Base-by-base conservation (phyloP, 2,888 invertebrate species). In the Chironomus riparius region DNA sequence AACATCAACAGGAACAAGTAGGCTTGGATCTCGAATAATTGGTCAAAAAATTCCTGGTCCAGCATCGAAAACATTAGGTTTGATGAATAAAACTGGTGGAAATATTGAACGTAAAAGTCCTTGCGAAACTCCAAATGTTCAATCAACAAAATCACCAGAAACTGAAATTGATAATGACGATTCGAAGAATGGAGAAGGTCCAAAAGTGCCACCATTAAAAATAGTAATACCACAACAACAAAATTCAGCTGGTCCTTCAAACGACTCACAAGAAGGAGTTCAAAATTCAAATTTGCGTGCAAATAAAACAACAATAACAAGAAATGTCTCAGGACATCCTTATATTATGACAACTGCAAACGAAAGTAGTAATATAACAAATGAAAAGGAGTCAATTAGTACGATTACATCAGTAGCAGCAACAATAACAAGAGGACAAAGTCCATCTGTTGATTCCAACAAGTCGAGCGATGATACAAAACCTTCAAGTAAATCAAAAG, bases 141-240 rank as follows among this genome's bases (percentile, higher is more conserved):
- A 87, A 24, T 81, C 82, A 0, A 80, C 81, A 38, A 82, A 81
- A 78, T 74, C 79, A 3, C 80, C 80, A 76, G 85, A 85, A 0
- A 89, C 90, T 38, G 90, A 90, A 48, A 85, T 85, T 68, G 86
- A 86, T 77, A 79, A 80, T 77, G 83, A 84, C 74, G 81, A 80
- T 76, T 78, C 81, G 22, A 65, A 65, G 61, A 38, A 38, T 38
- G 81, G 81, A 74, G 81, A 81, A n/a, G 91, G 91, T 0, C 92
- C 92, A 0, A 95, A 95, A 84, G 97, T 97, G 18, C 97, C 97
- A 10, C 97, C 97, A 0, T 84, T 97, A 75, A 97, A 97, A 86
- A 97, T 98, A 79, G 97, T 98, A 7, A 94, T 98, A 79, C 96
- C 96, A 0, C 92, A 92, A 78, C 74, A 74, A 18, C 6, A 24